A percentile compares a stretch with the other conserved stretches of the same genome.
Evolutionary conservation across 2,113 vertebrate species (phyloP).

Genomic region (Notothenia coriiceps): DNA sequence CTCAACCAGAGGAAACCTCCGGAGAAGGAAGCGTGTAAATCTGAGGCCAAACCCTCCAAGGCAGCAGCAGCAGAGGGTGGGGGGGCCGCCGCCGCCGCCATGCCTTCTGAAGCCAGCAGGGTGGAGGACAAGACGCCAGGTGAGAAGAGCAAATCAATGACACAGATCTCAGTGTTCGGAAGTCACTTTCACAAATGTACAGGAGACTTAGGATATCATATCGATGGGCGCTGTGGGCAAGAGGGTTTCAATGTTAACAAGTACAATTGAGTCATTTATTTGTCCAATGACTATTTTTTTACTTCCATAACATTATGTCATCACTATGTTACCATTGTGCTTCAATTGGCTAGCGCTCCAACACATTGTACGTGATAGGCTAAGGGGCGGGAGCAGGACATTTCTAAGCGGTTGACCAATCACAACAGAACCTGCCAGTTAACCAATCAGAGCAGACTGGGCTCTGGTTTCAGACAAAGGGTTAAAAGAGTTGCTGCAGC

Average conservation of each 20-base stretch:
- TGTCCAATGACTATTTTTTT: no score
- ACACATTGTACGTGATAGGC: no score
- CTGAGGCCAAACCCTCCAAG: slow-evolving; percentile 82
- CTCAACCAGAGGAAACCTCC: slow-evolving; percentile 76
- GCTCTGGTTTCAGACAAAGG: not conserved
- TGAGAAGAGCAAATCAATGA: slow-evolving; percentile 62
- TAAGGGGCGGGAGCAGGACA: no score
- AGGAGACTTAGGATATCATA: not conserved
- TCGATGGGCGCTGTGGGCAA: not conserved
- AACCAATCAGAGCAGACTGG: no score
- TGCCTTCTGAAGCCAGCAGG: slow-evolving; percentile 82
- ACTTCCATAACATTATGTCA: no score
- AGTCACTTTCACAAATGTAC: not conserved
- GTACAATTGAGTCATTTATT: no score
- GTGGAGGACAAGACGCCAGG: slow-evolving; percentile 89
- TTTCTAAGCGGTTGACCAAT: no score
- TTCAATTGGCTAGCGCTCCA: no score
- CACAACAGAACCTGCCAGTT: no score
- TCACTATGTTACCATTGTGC: no score
- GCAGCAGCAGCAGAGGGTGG: slow-evolving; percentile 54
- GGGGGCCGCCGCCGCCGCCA: slow-evolving; percentile 59
- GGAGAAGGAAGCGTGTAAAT: slow-evolving; percentile 80
- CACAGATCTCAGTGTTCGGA: not conserved
- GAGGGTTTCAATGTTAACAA: no score
- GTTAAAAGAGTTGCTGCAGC: no score